Conservation (phyloP, 35 echinoderm and acorn worm genomes). For the Diadema setosum region DNA sequence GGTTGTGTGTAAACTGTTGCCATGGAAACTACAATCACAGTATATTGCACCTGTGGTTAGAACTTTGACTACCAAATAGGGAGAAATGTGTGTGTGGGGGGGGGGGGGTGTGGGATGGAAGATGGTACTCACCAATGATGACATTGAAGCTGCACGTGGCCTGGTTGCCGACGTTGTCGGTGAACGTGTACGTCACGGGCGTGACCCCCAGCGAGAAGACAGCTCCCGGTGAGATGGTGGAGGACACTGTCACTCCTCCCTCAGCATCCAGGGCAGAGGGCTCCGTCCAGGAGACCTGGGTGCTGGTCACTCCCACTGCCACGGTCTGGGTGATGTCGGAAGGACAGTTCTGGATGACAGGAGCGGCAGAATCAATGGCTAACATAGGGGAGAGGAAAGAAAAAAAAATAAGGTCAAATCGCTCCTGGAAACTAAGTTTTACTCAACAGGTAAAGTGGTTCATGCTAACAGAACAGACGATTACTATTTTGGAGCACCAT, state of each 20-base stretch:
- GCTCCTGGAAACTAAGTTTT: too few species aligned
- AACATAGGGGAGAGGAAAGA: not conserved
- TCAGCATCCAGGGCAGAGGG: slow-evolving; percentile 53
- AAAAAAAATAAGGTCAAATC: not conserved
- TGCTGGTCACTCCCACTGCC: not conserved
- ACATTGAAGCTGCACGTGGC: slow-evolving; percentile 36
- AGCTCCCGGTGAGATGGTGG: not conserved
- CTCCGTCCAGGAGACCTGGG: slow-evolving; percentile 22
- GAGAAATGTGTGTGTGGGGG: too few species aligned
- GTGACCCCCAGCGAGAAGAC: slow-evolving; percentile 22
- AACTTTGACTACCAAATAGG: too few species aligned
- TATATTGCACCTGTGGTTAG: too few species aligned
- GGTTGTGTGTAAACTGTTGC: too few species aligned
- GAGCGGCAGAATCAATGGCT: slow-evolving; percentile 20
- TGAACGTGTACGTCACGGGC: slow-evolving; percentile 51
- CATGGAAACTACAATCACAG: too few species aligned
- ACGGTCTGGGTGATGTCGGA: not conserved
- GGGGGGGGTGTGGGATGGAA: too few species aligned
- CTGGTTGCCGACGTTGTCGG: not conserved
- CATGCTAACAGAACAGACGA: too few species aligned
- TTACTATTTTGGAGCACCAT: too few species aligned
- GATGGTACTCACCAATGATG: not conserved
- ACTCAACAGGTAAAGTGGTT: too few species aligned
- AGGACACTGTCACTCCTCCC: not conserved
- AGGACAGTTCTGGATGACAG: slow-evolving; percentile 31